A percentile compares a stretch with the other conserved stretches of the same genome.
Evolutionary conservation across 2,888 invertebrate species (phyloP).

Genomic region (Diplolepis rosae): DNA sequence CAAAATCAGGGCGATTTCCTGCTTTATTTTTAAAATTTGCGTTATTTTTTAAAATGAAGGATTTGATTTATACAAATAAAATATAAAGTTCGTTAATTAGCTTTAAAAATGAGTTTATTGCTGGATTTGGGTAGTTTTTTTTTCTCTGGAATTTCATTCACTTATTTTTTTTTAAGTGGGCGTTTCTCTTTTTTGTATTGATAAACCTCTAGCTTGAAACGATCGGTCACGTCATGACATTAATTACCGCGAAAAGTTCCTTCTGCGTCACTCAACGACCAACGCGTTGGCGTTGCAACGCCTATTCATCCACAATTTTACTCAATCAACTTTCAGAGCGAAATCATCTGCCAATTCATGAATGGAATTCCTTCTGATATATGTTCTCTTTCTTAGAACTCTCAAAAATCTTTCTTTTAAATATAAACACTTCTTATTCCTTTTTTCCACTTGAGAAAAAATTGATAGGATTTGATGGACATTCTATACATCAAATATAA

Average conservation of each 20-base stretch:
- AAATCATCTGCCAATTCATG: background rate
- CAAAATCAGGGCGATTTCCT: background rate
- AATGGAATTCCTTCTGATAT: background rate
- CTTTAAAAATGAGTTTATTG: no score
- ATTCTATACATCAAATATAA: no score
- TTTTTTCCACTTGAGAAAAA: background rate
- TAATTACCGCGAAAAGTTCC: constrained; percentile 4
- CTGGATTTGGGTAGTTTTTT: background rate
- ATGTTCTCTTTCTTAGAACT: background rate
- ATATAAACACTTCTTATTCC: background rate
- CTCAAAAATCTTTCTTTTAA: background rate
- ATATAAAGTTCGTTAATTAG: no score
- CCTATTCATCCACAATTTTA: constrained; percentile 13
- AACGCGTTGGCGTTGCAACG: no score
- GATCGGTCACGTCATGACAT: constrained; percentile 14
- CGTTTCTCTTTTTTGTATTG: constrained; percentile 8
- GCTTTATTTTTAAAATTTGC: background rate
- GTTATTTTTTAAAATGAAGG: background rate
- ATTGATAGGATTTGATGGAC: background rate
- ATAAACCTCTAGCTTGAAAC: background rate
- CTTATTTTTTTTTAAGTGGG: background rate
- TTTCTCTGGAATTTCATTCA: background rate
- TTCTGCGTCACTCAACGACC: background rate
- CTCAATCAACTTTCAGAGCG: background rate
- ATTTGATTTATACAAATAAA: no score